A percentile compares a stretch with the other conserved stretches of the same genome.
These are phyloP conservation scores for Polylopha cassiicola DNA, from an alignment of 2,888 invertebrate species.

Conservation along the genomic window DNA sequence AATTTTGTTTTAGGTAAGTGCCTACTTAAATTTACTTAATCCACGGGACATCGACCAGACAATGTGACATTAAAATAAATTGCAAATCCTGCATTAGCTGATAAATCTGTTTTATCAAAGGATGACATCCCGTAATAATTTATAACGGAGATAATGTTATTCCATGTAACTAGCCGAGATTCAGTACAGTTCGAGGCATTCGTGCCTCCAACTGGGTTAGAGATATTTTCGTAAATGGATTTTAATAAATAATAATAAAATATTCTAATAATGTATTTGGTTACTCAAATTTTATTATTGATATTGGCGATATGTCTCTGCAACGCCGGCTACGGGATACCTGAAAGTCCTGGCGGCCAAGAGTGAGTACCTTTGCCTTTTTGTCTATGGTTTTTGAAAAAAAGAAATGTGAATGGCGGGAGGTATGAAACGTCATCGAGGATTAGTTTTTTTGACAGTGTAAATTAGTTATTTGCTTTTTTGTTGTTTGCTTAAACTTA, in stretches of 20 bases:
- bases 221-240: constrained; percentile 24
- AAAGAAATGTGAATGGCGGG: no score
- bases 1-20: no score
- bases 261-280: constrained; percentile 40
- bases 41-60: no score
- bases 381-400: not conserved
- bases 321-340: constrained; percentile 49
- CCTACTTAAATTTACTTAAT: constrained; percentile 4
- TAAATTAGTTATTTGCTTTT: no score
- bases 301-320: constrained; percentile 42
- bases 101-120: constrained; percentile 23
- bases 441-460: no score
- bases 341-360: constrained; percentile 27
- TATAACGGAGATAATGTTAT: constrained; percentile 42
- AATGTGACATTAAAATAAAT: not conserved
- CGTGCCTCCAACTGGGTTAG: constrained; percentile 39
- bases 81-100: constrained; percentile 33
- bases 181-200: constrained; percentile 52
- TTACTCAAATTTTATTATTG: constrained; percentile 44
- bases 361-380: constrained; percentile 38
- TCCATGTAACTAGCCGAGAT: constrained; percentile 33
- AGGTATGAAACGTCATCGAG: no score
- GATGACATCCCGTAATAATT: constrained; percentile 30
- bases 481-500: no score
- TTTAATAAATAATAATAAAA: constrained; percentile 36